A percentile compares a stretch with the other conserved stretches of the same genome.
phyloP scores from a whole-genome alignment of 2,888 invertebrate genomes.

The Heliconius ismenius region DNA sequence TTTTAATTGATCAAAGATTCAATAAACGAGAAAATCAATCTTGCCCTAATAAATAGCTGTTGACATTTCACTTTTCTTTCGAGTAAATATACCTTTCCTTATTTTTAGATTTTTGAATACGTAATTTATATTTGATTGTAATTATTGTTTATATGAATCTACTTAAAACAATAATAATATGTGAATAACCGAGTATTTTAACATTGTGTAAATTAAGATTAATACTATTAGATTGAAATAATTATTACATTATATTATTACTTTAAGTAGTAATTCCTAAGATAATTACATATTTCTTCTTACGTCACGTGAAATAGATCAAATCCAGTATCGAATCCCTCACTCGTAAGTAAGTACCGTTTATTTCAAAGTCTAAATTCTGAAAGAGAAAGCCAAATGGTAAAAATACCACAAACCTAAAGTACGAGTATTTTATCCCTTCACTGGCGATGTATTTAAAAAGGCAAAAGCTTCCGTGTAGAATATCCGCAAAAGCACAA shows the following conservation, averaged over 20 bases:
- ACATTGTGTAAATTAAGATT: not conserved
- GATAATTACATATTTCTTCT: too few relatives aligned
- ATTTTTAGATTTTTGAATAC: too few relatives aligned
- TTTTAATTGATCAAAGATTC: slow-evolving; percentile 42
- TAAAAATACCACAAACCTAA: not conserved
- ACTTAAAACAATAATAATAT: not conserved
- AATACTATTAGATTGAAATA: not conserved
- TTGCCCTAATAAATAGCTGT: slow-evolving; percentile 34
- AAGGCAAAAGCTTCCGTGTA: slow-evolving; percentile 18
- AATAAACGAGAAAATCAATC: slow-evolving; percentile 33
- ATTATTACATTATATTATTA: not conserved
- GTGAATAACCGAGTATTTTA: not conserved
- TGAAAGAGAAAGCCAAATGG: too few relatives aligned
- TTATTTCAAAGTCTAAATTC: not conserved
- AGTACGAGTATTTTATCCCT: not conserved
- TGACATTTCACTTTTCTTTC: not conserved
- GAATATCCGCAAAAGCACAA: slow-evolving; percentile 18
- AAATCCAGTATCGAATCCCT: too few relatives aligned
- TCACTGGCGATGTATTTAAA: not conserved
- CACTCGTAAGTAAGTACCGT: too few relatives aligned
- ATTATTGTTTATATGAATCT: not conserved
- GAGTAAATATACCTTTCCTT: too few relatives aligned
- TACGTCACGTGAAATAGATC: too few relatives aligned
- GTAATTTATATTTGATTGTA: too few relatives aligned
- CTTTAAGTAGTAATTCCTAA: too few relatives aligned